Percentiles rank a stretch among this genome's conserved stretches.
Conservation (phyloP, 2,797 vertebrate genomes). For the Halcyon badia region DNA sequence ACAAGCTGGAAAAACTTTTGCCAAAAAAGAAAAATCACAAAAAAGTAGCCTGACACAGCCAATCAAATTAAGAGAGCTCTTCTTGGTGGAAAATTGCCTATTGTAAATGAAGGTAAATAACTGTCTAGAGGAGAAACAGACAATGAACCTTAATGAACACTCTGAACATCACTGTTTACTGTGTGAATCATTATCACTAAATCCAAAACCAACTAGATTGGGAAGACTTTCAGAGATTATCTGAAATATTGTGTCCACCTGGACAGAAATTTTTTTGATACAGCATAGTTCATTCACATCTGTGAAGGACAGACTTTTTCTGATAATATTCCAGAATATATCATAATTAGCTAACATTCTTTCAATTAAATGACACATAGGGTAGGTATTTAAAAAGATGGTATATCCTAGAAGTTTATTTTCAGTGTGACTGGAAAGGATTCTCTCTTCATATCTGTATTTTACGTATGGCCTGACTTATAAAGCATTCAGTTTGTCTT, state of each 20-base stretch:
- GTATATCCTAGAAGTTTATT: background rate
- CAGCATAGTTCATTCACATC: background rate
- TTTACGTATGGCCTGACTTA: background rate
- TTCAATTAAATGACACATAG: background rate
- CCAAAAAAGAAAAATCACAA: constrained; percentile 44
- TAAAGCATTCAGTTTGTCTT: background rate
- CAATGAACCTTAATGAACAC: constrained; percentile 21
- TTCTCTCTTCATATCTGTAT: background rate
- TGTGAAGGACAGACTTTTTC: background rate
- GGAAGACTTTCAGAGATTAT: constrained; percentile 16
- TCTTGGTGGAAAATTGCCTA: background rate
- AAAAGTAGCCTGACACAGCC: constrained; percentile 27
- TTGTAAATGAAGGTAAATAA: constrained; percentile 40
- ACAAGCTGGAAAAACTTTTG: constrained; percentile 57
- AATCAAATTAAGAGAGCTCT: background rate
- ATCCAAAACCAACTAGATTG: background rate
- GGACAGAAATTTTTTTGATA: background rate
- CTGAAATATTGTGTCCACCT: background rate
- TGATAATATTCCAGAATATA: background rate
- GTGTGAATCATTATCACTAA: constrained; percentile 1
- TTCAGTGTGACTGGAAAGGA: background rate
- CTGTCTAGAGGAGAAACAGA: constrained; percentile 1
- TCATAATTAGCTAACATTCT: background rate
- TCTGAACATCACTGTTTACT: constrained; percentile 31
- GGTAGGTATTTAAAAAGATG: background rate